Base-by-base conservation (phyloP, 2,888 invertebrate species). In the Octonoba sinensis region DNA sequence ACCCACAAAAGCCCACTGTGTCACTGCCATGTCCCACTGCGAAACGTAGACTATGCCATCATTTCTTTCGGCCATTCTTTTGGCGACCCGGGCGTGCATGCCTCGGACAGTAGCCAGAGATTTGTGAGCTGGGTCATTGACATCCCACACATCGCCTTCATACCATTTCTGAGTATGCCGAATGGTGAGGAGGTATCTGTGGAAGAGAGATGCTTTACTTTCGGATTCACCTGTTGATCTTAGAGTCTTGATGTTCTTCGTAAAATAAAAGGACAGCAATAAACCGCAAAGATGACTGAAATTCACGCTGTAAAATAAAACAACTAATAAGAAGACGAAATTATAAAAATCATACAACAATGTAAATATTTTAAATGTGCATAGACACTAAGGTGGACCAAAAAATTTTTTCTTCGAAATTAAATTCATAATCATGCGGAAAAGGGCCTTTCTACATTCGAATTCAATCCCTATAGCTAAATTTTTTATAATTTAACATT, bases 1-100 rank as follows among this genome's bases (percentile, higher is more conserved):
- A 0, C 95, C 96, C 87, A 96, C 91, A 87, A 96, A 96, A 3
- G 95, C 96, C 87, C 94, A 95, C 88, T 95, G 95, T 0, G 96
- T 95, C 13, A 96, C 88, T 0, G 93, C 93, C 91, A 97, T 92
- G 87, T 96, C 96, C 84, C 93, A 91, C 88, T 96, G 96, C 0
- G 93, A 92, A 49, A 96, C 92, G 51, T 90, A 75, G 0, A 83
- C 54, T 6, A 57, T 57, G 1, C 65, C 74, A 20, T 69, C 70
- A 12, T 73, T 69, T 0, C 66, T n/a, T 4, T 57, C 18, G 16
- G 83, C 73, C 76, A 84, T 77, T 20, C 71, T 74, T n/a, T 82
- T 69, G 18, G 78, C 81, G 0, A 84, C 82, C 36, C 60, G 82
- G 22, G 76, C 60, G 57, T 85, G 85, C 84, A 85, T 84, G n/a